Base-by-base conservation (phyloP, 1,140 invertebrate species). In the Leptestheria dahalacensis region DNA sequence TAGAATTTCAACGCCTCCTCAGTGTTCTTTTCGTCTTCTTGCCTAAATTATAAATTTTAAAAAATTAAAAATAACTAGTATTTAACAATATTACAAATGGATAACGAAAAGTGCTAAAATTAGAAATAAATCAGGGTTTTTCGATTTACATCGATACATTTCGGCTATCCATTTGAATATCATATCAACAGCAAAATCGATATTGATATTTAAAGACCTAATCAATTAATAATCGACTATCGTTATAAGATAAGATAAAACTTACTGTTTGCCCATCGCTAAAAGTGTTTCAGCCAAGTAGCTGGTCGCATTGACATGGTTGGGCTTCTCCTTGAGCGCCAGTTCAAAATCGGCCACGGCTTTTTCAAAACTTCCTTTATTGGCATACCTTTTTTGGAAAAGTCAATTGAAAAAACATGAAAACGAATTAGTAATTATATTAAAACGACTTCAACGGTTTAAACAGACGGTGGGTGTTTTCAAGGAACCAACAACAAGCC, bases 301-400 rank as follows among this genome's bases (percentile, higher is more conserved):
- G 72, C 94, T 94, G 55, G 86, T 80, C 47, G 91, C 92, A 78
- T 97, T 96, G n/a, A 81, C 81, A 75, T 97, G 91, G 59, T 81
- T 86, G 20, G 84, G 84, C 74, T 95, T 92, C 18, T 90, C 69
- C 69, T 87, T 84, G 28, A 95, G 73, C 2, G 91, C 92, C 28
- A 82, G 83, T 73, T 94, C 89, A 76, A 97, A 95, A 74, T 96
- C 91, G 66, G 91, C 86, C 65, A 96, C 87, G 2, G 91, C 93
- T 69, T 90, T 91, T 65, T 86, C 83, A 72, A 91, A 95, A 68
- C 83, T 91, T 49, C 89, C 89, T 70, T 87, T 90, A 69, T 97
- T 95, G 11, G 91, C 92, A 74, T 90, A 93, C 62, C 81, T 82
- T 65, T 47, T 41, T 41, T 41, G 6, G 15, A 41, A 41, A 41